Base-by-base conservation (phyloP, 2,113 vertebrate genomes). In the Ammodytes marinus region DNA sequence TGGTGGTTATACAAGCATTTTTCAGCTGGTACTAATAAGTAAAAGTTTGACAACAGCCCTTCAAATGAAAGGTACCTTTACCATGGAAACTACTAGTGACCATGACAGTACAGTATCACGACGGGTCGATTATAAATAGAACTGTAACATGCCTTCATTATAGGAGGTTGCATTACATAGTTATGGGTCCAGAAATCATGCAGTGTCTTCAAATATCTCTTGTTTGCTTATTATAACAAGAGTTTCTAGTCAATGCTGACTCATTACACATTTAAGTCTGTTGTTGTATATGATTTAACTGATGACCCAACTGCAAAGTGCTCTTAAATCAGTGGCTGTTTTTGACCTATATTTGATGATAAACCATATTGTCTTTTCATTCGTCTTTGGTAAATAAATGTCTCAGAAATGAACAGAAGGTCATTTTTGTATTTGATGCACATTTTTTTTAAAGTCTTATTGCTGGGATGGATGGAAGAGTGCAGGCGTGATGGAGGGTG, bases 401-500 rank as follows among this genome's bases (percentile, higher is more conserved):
- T 69, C 19, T 73, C 67, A 27, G 66, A n/a, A 86, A 66, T 50
- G 15, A 79, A 13, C 13, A 37, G 6, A 19, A 42, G n/a, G 7
- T 68, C 0, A 0, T n/a, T 40, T 77, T 63, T 70, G 40, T 86
- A 49, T 84, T 58, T 73, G 8, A 59, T 53, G 3, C 17, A 53
- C 66, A 74, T 52, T 14, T 78, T 19, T 42, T 35, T n/a, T n/a
- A n/a, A 49, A 11, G 54, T n/a, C 1, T 64, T 3, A n/a, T 17
- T 37, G 3, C 6, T 49, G 45, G 50, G 74, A 57, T 57, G 72
- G 43, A 80, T 71, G n/a, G n/a, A 9, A 55, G 76, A 60, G 64
- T 61, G 74, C 40, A 35, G 71, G 50, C 72, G 87, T 92, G 89
- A 92, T 91, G 93, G 84, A 94, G 93, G 91, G 86, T 94, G 95